A percentile compares a stretch with the other conserved stretches of the same genome.
Evolutionary conservation across 2,113 vertebrate species (phyloP).

Genomic region (Edolisoma coerulescens): DNA sequence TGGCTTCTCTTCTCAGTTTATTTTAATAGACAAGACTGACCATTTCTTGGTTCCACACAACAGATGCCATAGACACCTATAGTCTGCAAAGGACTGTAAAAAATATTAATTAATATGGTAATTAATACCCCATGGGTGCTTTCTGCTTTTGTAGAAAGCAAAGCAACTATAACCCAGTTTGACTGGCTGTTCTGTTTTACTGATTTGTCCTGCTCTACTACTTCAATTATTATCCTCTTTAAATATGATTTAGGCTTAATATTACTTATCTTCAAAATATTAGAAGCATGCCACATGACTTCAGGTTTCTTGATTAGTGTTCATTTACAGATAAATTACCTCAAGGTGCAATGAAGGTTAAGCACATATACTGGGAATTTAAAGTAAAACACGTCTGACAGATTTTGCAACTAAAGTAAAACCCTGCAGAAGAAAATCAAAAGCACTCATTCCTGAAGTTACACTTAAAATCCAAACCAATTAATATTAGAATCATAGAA

Average conservation of each 20-base stretch:
- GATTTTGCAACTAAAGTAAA: neutral
- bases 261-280: neutral
- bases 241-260: neutral
- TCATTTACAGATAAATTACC: neutral
- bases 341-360: neutral
- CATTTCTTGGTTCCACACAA: neutral
- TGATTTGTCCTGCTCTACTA: neutral
- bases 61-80: neutral
- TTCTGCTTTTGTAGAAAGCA: constrained; percentile 3
- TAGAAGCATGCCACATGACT: neutral
- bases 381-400: neutral
- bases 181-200: neutral
- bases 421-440: neutral
- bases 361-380: neutral
- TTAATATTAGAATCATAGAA: neutral
- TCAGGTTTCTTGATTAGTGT: neutral
- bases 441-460: neutral
- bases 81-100: neutral
- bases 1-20: neutral
- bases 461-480: neutral
- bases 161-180: neutral
- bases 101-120: neutral
- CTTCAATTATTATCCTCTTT: neutral
- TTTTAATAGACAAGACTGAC: neutral
- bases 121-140: neutral